These are phyloP conservation scores for Periparus ater DNA, from an alignment of 2,797 vertebrate species.

Conservation along the genomic window DNA sequence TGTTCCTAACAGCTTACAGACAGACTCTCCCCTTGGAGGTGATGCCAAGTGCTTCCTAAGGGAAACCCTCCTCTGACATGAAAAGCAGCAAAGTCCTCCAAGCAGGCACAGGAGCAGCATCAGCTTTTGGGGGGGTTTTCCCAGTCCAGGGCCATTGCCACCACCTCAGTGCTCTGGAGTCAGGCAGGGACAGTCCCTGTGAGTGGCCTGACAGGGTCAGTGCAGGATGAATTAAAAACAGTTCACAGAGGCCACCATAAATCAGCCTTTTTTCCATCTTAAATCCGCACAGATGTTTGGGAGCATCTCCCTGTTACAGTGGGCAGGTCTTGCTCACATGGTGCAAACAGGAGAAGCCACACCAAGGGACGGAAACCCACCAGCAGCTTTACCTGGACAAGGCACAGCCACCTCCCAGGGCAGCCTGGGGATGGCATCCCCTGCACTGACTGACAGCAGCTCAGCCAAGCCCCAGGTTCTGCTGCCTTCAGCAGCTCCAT, in stretches of 20 bases:
- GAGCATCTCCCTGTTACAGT: neutral
- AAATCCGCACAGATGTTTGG: accelerated
- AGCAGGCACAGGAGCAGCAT: neutral
- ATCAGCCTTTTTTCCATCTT: neutral
- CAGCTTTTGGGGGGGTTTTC: neutral
- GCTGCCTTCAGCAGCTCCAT: neutral
- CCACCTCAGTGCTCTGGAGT: neutral
- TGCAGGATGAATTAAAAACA: neutral
- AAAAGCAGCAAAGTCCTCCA: neutral
- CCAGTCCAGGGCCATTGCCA: neutral
- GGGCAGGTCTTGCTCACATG: accelerated
- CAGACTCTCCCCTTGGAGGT: too few relatives aligned
- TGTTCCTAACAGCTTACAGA: neutral
- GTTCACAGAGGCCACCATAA: neutral
- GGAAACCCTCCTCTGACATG: neutral
- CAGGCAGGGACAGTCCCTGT: neutral
- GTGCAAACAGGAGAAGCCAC: neutral
- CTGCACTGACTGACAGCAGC: neutral
- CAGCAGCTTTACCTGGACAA: neutral
- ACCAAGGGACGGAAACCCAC: neutral
- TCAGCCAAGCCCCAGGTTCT: neutral
- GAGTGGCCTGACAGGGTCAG: neutral
- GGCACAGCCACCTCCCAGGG: too few relatives aligned
- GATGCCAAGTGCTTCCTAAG: neutral
- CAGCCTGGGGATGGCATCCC: neutral